Percentiles rank a stretch among this genome's conserved stretches.
These are phyloP conservation scores for Brachynemurus nebulosus DNA, from an alignment of 2,888 invertebrate species.

Conservation along the genomic window DNA sequence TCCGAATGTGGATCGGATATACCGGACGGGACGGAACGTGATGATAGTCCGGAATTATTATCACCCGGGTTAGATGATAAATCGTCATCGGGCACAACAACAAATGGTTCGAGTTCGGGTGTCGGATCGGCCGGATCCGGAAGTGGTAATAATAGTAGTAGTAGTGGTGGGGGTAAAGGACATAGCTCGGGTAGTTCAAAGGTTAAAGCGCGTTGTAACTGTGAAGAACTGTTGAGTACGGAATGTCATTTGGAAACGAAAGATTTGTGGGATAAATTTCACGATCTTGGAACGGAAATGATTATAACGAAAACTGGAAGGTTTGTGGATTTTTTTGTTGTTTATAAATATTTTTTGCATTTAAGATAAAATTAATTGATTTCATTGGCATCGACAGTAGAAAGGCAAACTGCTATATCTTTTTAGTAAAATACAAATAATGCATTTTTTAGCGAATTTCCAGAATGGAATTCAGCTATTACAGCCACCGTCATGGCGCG, in stretches of 20 bases:
- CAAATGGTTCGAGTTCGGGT: slow-evolving; percentile 24
- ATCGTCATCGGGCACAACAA: slow-evolving; percentile 26
- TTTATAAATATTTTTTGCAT: background rate
- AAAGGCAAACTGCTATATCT: too few relatives aligned
- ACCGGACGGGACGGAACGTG: slow-evolving; percentile 1
- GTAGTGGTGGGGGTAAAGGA: slow-evolving; percentile 23
- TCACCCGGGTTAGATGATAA: slow-evolving; percentile 22
- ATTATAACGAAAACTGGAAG: slow-evolving; percentile 75
- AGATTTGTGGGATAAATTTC: slow-evolving; percentile 71
- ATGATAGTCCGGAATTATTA: slow-evolving; percentile 6
- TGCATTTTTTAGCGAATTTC: too few relatives aligned
- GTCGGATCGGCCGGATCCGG: background rate
- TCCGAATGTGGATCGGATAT: slow-evolving; percentile 8
- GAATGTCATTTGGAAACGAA: slow-evolving; percentile 67
- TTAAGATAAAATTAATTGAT: too few relatives aligned
- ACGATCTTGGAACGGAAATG: slow-evolving; percentile 67
- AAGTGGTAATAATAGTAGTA: slow-evolving; percentile 12
- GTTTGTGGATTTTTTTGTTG: slow-evolving; percentile 32
- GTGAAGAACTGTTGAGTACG: slow-evolving; percentile 46
- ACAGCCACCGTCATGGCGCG: too few relatives aligned
- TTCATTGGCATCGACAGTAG: too few relatives aligned
- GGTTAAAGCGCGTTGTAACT: slow-evolving; percentile 41
- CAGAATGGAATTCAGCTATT: too few relatives aligned
- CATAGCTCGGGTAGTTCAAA: slow-evolving; percentile 14
- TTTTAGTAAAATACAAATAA: too few relatives aligned